Conservation (phyloP, 2,113 vertebrate genomes). For the Chinchilla lanigera region DNA sequence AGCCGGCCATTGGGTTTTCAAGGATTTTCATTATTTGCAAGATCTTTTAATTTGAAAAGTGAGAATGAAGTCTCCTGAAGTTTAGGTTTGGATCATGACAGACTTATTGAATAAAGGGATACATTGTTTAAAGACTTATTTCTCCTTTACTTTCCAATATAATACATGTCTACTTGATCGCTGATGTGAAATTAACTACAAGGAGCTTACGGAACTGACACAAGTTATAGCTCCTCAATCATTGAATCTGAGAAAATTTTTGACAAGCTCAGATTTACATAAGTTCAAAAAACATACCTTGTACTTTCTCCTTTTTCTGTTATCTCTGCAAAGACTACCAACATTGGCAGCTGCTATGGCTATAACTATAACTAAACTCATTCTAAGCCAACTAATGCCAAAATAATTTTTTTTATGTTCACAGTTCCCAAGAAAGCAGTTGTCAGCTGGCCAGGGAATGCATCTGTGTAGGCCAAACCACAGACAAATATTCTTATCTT, state of each 20-base stretch:
- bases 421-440: constrained; percentile 59
- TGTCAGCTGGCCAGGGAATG: constrained; percentile 70
- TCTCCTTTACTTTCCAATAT: not conserved
- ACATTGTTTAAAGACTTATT: not conserved
- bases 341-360: not conserved
- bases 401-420: not conserved
- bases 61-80: not conserved
- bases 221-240: not conserved
- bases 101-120: not conserved
- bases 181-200: not conserved
- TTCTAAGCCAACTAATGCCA: not conserved
- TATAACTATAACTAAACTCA: not conserved
- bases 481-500: constrained; percentile 76
- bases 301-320: not conserved
- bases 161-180: not conserved
- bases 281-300: not conserved
- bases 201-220: not conserved
- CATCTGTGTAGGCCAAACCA: constrained; percentile 71
- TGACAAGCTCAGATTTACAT: not conserved
- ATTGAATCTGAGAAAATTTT: not conserved
- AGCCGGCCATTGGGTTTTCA: not conserved
- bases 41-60: not conserved
- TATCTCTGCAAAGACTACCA: not conserved
- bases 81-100: not conserved
- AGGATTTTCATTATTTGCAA: constrained; percentile 18